Percentiles rank a stretch among this genome's conserved stretches.
phyloP scores from a whole-genome alignment of 2,113 vertebrate species.

The Cinclus cinclus region DNA sequence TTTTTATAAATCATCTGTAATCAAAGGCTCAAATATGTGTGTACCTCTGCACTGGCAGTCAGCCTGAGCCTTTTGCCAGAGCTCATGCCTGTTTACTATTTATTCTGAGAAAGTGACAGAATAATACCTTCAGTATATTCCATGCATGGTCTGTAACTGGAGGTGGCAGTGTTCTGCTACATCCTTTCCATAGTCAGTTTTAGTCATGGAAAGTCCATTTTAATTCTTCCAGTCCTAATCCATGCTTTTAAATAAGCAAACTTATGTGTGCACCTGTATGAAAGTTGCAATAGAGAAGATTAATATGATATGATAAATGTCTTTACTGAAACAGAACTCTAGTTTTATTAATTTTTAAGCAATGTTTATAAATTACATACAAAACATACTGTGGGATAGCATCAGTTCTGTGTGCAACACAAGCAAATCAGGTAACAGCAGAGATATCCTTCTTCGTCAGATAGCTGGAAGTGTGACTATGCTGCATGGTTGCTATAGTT shows the following conservation, averaged over 20 bases:
- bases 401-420: conserved; percentile 8
- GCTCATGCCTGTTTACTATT: not conserved
- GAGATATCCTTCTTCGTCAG: not conserved
- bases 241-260: conserved; percentile 62
- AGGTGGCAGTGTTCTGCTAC: conserved; percentile 72
- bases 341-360: conserved; percentile 47
- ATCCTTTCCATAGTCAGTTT: conserved; percentile 39
- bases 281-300: conserved; percentile 47
- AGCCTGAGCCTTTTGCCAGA: not conserved
- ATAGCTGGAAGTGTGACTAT: not conserved
- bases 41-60: not conserved
- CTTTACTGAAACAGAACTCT: conserved; percentile 57
- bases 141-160: conserved; percentile 55
- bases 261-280: not conserved
- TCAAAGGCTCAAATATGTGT: not conserved
- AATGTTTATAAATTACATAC: conserved; percentile 47
- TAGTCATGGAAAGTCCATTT: conserved; percentile 42
- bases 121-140: not conserved
- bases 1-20: not conserved
- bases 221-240: conserved; percentile 54
- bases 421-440: not conserved
- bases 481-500: not conserved
- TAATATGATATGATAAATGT: conserved; percentile 64
- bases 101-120: not conserved
- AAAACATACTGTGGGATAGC: not conserved